Percentiles rank a stretch among this genome's conserved stretches.
phyloP scores from a whole-genome alignment of 2,113 vertebrate species.

The Sminthopsis crassicaudata region DNA sequence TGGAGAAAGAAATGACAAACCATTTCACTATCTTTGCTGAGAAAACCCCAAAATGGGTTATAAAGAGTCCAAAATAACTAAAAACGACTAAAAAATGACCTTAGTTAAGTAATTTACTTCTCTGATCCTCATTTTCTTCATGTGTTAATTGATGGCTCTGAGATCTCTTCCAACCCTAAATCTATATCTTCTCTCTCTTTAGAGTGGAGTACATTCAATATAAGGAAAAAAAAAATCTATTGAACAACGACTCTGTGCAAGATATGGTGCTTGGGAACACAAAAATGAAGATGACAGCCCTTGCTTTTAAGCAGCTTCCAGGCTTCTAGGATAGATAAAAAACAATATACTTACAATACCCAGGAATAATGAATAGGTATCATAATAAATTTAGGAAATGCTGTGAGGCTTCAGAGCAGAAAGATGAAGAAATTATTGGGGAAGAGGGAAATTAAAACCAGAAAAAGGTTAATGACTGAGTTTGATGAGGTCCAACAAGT shows the following conservation, averaged over 20 bases:
- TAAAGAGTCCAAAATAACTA: neutral
- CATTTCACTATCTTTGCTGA: neutral
- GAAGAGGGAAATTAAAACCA: neutral
- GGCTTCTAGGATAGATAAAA: neutral
- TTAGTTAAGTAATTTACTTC: neutral
- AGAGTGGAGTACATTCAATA: neutral
- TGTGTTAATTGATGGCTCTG: neutral
- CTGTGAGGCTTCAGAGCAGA: neutral
- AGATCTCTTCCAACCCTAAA: neutral
- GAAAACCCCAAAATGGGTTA: neutral
- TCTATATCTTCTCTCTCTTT: neutral
- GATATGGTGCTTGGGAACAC: neutral
- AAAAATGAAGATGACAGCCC: neutral
- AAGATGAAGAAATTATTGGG: neutral
- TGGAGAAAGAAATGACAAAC: neutral
- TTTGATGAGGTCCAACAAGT: neutral
- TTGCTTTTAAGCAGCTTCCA: neutral
- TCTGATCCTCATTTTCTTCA: neutral
- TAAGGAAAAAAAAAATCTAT: neutral
- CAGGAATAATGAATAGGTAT: neutral
- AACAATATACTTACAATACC: neutral
- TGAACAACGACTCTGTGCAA: neutral
- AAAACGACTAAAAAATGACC: neutral
- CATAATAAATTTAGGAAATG: neutral
- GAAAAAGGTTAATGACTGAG: neutral